Percentiles rank a stretch among this genome's conserved stretches.
phyloP scores from a whole-genome alignment of 2,113 vertebrate species.

The Aphyosemion australe region DNA sequence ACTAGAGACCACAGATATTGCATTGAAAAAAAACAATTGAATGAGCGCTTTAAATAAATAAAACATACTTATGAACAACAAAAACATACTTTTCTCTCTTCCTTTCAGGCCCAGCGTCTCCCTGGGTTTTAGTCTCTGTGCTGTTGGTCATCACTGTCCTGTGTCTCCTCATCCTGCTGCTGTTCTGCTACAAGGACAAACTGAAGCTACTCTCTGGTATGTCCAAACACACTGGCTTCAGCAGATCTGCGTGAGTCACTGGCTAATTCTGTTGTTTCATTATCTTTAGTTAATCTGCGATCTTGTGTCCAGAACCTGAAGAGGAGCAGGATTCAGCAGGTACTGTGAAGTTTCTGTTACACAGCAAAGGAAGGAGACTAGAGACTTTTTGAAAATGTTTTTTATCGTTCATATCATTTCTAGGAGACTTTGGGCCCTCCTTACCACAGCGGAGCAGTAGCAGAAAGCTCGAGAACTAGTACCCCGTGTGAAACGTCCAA shows the following conservation, averaged over 20 bases:
- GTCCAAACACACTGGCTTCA: not conserved
- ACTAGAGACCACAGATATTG: too few species aligned
- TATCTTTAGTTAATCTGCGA: constrained; percentile 75
- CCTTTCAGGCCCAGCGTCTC: constrained; percentile 56
- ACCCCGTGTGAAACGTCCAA: constrained; percentile 69
- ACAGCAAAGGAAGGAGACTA: too few species aligned
- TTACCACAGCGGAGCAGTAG: constrained; percentile 61
- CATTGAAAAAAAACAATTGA: too few species aligned
- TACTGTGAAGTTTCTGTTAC: constrained; percentile 34
- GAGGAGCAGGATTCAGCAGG: constrained; percentile 81
- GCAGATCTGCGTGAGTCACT: not conserved
- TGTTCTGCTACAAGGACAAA: constrained; percentile 83
- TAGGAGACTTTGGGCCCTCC: constrained; percentile 79
- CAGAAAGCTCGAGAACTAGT: constrained; percentile 44
- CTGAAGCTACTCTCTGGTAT: constrained; percentile 74
- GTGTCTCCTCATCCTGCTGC: constrained; percentile 75
- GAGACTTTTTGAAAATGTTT: not conserved
- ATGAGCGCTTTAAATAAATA: too few species aligned
- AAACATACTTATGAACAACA: not conserved
- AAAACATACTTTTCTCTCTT: constrained; percentile 23
- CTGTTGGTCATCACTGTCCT: constrained; percentile 75
- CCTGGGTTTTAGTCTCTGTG: constrained; percentile 77
- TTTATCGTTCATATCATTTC: not conserved
- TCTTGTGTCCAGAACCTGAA: constrained; percentile 82
- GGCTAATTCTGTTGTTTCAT: constrained; percentile 8